These are phyloP conservation scores for Trogon surrucura DNA, from an alignment of 2,113 vertebrate species.

Conservation along the genomic window DNA sequence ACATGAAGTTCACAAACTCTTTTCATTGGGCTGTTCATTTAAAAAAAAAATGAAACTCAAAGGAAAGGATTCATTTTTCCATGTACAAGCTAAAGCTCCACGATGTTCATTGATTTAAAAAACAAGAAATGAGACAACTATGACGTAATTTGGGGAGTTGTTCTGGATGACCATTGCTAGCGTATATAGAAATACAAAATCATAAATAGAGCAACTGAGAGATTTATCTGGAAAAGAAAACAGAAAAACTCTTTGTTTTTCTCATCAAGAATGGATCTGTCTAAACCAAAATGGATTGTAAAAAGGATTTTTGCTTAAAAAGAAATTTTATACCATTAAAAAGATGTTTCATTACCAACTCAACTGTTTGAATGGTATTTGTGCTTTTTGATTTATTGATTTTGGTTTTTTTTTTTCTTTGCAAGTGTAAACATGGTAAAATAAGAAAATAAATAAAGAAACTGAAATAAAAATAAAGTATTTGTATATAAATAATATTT, in stretches of 20 bases:
- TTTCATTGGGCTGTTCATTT: neutral
- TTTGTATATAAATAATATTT: neutral
- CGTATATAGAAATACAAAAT: neutral
- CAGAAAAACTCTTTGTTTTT: neutral
- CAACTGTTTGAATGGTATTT: neutral
- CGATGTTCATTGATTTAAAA: neutral
- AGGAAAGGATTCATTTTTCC: neutral
- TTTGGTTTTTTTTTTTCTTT: neutral
- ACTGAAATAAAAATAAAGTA: neutral
- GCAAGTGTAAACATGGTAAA: neutral
- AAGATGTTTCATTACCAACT: neutral
- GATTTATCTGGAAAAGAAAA: neutral
- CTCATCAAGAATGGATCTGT: neutral
- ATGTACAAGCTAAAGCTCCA: neutral
- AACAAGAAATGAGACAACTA: neutral
- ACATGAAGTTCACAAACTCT: neutral
- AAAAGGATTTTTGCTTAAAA: neutral
- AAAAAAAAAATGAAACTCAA: neutral
- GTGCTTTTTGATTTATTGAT: neutral
- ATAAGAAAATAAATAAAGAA: neutral
- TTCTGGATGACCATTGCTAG: neutral
- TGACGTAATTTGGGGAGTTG: neutral
- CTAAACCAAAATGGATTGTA: neutral
- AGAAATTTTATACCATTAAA: neutral
- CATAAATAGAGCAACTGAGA: neutral